Percentiles rank a stretch among this genome's conserved stretches.
These are phyloP conservation scores for Meles meles DNA, from an alignment of 2,113 vertebrate genomes.

Conservation along the genomic window DNA sequence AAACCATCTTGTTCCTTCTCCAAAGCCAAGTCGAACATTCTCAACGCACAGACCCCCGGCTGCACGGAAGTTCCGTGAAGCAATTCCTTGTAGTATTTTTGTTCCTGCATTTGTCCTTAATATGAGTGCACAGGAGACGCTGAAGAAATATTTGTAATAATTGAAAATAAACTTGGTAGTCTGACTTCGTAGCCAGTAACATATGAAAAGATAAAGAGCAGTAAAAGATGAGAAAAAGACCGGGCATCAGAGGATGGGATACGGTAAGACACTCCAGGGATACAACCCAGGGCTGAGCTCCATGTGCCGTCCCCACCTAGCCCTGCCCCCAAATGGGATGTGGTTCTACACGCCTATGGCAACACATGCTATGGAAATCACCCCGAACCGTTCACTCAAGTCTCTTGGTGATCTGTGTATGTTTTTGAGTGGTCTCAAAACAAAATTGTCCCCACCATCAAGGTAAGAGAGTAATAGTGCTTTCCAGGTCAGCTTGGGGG, in stretches of 20 bases:
- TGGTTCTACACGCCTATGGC: accelerated
- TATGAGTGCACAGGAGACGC: not conserved
- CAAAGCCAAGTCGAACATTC: not conserved
- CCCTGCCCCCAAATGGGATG: accelerated
- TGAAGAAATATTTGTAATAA: not conserved
- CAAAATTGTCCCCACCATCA: not conserved
- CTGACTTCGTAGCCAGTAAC: not conserved
- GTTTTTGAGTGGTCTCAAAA: not conserved
- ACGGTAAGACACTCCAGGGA: too few relatives aligned
- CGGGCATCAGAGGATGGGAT: not conserved
- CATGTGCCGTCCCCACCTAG: accelerated
- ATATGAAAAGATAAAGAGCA: too few relatives aligned
- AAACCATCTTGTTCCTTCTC: not conserved
- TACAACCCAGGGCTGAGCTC: accelerated
- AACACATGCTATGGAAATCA: not conserved
- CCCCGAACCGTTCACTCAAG: not conserved
- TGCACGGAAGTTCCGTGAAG: accelerated
- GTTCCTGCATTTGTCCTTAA: not conserved
- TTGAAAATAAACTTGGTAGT: not conserved
- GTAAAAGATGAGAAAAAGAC: not conserved
- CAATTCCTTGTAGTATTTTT: not conserved
- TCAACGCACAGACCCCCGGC: not conserved
- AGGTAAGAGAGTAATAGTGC: not conserved
- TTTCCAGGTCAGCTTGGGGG: not conserved
- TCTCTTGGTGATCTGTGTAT: not conserved